Conservation (phyloP, 2,113 vertebrate species). For the Phylloscopus trochilus region DNA sequence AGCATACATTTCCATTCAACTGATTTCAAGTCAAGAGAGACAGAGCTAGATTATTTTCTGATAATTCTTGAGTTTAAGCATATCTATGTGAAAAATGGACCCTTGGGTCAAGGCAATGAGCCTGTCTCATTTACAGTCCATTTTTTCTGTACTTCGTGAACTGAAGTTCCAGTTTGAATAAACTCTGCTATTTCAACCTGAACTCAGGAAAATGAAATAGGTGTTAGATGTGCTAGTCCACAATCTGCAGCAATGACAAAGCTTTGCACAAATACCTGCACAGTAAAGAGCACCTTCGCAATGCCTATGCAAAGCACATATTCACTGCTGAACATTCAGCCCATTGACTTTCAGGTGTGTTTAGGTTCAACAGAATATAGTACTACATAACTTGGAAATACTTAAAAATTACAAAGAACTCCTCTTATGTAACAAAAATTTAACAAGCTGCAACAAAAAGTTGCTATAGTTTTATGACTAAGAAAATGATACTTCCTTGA, state of each 20-base stretch:
- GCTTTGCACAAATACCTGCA: background rate
- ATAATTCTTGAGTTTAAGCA: background rate
- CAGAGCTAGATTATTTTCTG: background rate
- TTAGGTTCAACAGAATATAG: background rate
- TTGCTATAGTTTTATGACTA: background rate
- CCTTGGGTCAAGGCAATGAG: background rate
- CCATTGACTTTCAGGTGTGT: background rate
- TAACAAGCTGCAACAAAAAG: background rate
- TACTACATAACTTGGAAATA: background rate
- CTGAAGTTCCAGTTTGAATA: background rate
- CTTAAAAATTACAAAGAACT: background rate
- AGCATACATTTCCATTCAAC: background rate
- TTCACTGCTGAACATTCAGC: background rate
- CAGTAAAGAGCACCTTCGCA: background rate
- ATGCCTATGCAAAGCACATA: background rate
- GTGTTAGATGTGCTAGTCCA: background rate
- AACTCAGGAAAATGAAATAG: background rate
- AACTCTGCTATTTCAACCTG: background rate
- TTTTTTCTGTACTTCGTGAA: background rate
- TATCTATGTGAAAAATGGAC: background rate
- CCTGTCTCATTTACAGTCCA: background rate
- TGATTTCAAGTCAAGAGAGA: background rate
- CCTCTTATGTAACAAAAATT: background rate
- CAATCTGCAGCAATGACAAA: background rate
- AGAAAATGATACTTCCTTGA: background rate